phyloP scores from a whole-genome alignment of 1,140 invertebrate genomes.

The Globodera ellingtonae region DNA sequence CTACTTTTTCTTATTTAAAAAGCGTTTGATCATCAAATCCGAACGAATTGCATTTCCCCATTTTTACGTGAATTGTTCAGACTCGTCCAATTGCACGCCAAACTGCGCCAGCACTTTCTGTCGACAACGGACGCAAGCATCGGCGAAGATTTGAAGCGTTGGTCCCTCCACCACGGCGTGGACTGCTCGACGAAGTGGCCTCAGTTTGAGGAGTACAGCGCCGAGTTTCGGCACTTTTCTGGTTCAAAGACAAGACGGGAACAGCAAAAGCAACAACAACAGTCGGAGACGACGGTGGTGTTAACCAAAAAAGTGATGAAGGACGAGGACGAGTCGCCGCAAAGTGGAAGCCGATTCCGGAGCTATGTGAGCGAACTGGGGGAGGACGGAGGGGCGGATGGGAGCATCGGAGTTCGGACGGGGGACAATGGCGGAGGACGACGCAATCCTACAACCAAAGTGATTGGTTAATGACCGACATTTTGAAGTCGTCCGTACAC shows the following conservation, averaged over 20 bases:
- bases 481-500: no score
- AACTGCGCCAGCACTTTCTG: conserved; percentile 42
- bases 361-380: neutral
- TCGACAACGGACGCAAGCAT: conserved; percentile 38
- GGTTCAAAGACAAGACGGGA: neutral
- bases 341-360: neutral
- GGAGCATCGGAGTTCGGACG: neutral
- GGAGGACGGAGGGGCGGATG: neutral
- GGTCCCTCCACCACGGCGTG: conserved; percentile 52
- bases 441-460: neutral
- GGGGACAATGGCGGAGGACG: neutral
- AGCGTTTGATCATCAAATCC: no score
- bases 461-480: neutral
- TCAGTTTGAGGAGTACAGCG: conserved; percentile 60
- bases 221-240: conserved; percentile 55
- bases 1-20: no score
- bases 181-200: conserved; percentile 53
- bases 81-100: conserved; percentile 48
- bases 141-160: conserved; percentile 53
- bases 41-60: no score
- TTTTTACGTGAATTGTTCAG: conserved; percentile 34
- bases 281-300: conserved; percentile 45
- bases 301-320: conserved; percentile 50
- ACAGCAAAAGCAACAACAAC: conserved; percentile 2
- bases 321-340: conserved; percentile 36